Base-by-base conservation (phyloP, 2,797 vertebrate species). In the Onychomys torridus region DNA sequence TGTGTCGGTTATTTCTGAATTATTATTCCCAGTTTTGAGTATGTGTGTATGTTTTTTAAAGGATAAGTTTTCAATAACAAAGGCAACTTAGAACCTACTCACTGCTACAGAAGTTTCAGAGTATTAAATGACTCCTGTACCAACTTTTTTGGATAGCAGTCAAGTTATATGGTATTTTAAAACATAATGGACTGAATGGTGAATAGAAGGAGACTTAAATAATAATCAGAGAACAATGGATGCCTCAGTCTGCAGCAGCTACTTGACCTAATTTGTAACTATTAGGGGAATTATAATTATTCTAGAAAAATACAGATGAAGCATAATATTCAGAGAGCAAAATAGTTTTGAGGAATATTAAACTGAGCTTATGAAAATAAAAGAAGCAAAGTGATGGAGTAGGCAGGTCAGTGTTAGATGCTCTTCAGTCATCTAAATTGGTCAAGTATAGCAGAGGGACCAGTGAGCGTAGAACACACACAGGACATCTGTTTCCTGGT, bases 211-310 rank as follows among this genome's bases (percentile, higher is more conserved):
- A 59, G 6, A 75, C 19, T 96, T 84, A 92, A 92, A 92, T 97
- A 97, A 97, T 97, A 96, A 97, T 93, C 94, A 95, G 55, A 91
- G 78, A 92, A 88, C 37, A 91, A n/a, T 49, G 16, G 77, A 1
- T 82, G 13, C 25, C 77, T 97, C 88, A 90, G 52, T 92, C n/a
- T 59, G 65, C 29, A 93, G 65, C 46, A 79, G 92, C 79, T 82
- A 88, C 93, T 90, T 94, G 52, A 91, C 73, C 23, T 52, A 55
- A 27, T 95, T 89, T 95, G 93, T 95, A 96, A 86, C 59, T 85
- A 57, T 90, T 89, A 59, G 23, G 79, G 89, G 77, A 96, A 96
- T 96, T 95, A 76, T 91, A 77, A 91, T 91, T 87, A 91, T 92
- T 95, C 43, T 55, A 78, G 79, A 78, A 95, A 97, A 94, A 75